These are phyloP conservation scores for Drosophila algonquin DNA, from an alignment of 2,888 invertebrate genomes.

Conservation along the genomic window DNA sequence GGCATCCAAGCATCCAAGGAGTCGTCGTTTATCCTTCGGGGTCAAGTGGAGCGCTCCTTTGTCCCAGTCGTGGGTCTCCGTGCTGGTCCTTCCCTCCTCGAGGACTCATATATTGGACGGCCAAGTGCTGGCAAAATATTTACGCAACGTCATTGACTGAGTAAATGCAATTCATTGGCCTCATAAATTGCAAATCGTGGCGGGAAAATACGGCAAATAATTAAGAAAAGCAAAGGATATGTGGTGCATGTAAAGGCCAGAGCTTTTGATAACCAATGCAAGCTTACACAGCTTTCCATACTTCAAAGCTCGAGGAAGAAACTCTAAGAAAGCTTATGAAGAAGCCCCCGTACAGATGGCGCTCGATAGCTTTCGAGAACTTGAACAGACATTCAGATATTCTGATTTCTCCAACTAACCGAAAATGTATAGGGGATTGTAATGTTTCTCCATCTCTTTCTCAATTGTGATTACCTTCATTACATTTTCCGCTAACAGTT, in stretches of 20 bases:
- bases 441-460: constrained; percentile 19
- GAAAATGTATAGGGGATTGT: too few species aligned
- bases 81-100: constrained; percentile 26
- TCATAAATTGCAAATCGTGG: constrained; percentile 59
- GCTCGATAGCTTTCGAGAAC: background rate
- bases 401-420: background rate
- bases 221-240: constrained; percentile 7
- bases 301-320: constrained; percentile 11
- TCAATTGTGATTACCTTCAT: constrained; percentile 5
- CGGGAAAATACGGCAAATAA: constrained; percentile 16
- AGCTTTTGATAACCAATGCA: background rate
- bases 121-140: constrained; percentile 54
- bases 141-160: constrained; percentile 43
- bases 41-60: constrained; percentile 53
- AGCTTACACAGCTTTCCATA: constrained; percentile 3
- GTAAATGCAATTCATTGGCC: constrained; percentile 61
- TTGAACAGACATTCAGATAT: background rate
- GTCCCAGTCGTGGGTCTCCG: constrained; percentile 12
- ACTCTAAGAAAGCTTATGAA: constrained; percentile 6
- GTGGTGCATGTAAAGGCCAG: background rate
- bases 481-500: constrained; percentile 4
- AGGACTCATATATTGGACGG: constrained; percentile 46
- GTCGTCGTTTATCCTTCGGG: constrained; percentile 51
- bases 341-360: constrained; percentile 25
- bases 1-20: background rate